Evolutionary conservation across 2,888 invertebrate genomes (phyloP), one percentile per base, ranked within the genome.

Genomic region (Criorhina ranunculi): DNA sequence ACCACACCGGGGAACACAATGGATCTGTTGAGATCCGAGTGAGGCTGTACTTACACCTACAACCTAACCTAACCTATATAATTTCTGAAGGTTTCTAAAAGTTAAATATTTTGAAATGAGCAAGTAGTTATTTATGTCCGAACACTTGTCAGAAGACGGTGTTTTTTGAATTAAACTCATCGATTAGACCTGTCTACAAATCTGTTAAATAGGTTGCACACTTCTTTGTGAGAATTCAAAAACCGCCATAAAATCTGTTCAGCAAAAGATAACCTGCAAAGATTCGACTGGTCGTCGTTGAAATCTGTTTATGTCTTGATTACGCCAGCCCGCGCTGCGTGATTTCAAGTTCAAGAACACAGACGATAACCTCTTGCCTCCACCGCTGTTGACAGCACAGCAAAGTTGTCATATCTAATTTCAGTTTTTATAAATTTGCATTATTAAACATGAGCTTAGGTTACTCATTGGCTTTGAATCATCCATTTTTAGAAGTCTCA

Each of bases 341-440:
- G 31, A 40, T 42, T 53, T 53, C 51, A 73, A 60, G 72, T 62
- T 73, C 72, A 73, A 73, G 51, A 53, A 40, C 72, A 73, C 72
- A 73, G 5, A 2, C 29, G 72, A 72, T 72, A 72, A 60, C 72
- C 72, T 60, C n/a, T 29, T 31, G 8, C n/a, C n/a, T 1, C 5
- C 6, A 19, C 2, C 12, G 31, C 40, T 53, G 11, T 31, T 49
- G 49, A 42, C 40, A 62, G 33, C 42, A 42, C 11, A 46, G 24
- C 24, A 35, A 24, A 29, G 24, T 57, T 69, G 31, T 5, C 24
- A 60, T 19, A 31, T 31, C 15, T 29, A 11, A 29, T 42, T 31
- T 59, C 24, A 5, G 9, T 4, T 46, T 19, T 19, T 19, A 0
- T 46, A 11, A 1, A 11, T 19, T 8, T 44, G 2, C 8, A 44